Percentiles rank a stretch among this genome's conserved stretches.
These are phyloP conservation scores for Bolborhynchus lineola DNA, from an alignment of 2,113 vertebrate species.

Conservation along the genomic window DNA sequence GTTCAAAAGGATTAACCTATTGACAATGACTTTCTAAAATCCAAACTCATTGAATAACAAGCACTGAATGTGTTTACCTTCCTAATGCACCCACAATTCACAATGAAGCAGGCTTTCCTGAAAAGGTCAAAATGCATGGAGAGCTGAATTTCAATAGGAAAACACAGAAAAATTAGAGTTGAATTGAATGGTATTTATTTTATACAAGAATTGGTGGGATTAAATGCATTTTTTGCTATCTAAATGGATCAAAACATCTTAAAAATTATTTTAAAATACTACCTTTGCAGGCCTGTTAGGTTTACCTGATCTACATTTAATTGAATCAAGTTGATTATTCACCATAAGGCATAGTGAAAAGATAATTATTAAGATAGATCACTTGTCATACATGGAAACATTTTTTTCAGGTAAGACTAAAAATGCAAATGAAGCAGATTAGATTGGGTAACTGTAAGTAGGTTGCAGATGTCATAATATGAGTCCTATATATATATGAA, in stretches of 20 bases:
- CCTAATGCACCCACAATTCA: constrained; percentile 79
- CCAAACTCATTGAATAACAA: constrained; percentile 79
- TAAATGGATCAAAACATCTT: neutral
- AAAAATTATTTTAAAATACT: neutral
- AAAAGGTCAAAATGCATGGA: constrained; percentile 76
- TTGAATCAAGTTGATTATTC: neutral
- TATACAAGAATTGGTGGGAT: neutral
- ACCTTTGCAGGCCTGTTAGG: neutral
- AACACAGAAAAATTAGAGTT: constrained; percentile 23
- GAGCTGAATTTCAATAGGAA: constrained; percentile 76
- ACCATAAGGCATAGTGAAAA: neutral
- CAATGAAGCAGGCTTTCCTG: constrained; percentile 70
- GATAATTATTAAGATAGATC: neutral
- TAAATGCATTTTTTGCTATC: neutral
- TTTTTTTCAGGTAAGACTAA: neutral
- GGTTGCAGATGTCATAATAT: neutral
- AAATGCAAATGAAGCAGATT: neutral
- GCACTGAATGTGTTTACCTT: constrained; percentile 77
- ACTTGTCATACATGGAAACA: neutral
- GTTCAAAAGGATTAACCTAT: constrained; percentile 80
- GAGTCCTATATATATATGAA: neutral
- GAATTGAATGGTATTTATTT: constrained; percentile 15
- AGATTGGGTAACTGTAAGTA: neutral
- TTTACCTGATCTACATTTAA: neutral
- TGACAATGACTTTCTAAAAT: constrained; percentile 79